A percentile compares a stretch with the other conserved stretches of the same genome.
phyloP scores from a whole-genome alignment of 2,888 invertebrate species.

The Sarcophaga variegata region DNA sequence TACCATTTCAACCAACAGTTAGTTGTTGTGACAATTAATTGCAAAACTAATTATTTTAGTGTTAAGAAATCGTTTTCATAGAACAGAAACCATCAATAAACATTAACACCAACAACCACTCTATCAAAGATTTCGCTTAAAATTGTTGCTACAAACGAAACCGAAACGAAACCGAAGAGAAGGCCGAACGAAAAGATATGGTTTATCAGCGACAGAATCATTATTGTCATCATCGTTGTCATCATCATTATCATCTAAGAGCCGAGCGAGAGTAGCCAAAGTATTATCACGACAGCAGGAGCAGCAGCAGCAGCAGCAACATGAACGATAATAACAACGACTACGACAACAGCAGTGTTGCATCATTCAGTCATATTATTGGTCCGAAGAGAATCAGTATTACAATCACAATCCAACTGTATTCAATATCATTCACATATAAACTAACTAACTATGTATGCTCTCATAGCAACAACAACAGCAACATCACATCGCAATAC shows the following conservation, averaged over 20 bases:
- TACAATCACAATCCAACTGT: not conserved
- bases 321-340: not conserved
- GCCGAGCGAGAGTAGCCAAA: conserved; percentile 28
- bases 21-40: conserved; percentile 62
- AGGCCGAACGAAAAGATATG: conserved; percentile 28
- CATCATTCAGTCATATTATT: conserved; percentile 60
- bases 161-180: not conserved
- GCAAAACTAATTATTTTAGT: conserved; percentile 69
- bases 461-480: conserved; percentile 36
- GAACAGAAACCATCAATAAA: conserved; percentile 54
- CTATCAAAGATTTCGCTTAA: conserved; percentile 25
- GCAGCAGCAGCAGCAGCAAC: not conserved
- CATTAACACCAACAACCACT: conserved; percentile 46
- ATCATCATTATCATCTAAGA: conserved; percentile 46
- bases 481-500: conserved; percentile 46
- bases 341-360: conserved; percentile 5
- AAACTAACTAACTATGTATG: not conserved
- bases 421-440: conserved; percentile 62
- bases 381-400: conserved; percentile 63
- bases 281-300: conserved; percentile 42
- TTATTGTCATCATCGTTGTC: conserved; percentile 47
- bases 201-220: conserved; percentile 56
- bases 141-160: not conserved
- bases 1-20: not conserved
- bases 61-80: conserved; percentile 63